Conservation (phyloP, 2,113 vertebrate genomes). For the Corythornis madagascariensis region DNA sequence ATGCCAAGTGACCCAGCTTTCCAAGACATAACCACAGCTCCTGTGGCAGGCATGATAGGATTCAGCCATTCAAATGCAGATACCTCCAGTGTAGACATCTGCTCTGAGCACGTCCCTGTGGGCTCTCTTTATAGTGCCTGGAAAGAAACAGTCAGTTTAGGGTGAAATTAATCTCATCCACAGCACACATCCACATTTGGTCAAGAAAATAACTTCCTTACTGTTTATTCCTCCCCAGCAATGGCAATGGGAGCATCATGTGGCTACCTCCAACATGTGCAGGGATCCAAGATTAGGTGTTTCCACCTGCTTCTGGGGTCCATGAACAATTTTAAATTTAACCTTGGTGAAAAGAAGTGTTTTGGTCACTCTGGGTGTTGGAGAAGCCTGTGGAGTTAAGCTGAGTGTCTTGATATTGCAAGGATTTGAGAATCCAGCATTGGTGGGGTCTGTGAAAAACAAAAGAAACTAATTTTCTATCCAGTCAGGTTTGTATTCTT, state of each 20-base stretch:
- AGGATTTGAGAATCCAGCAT: background rate
- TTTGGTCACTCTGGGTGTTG: background rate
- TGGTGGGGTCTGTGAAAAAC: background rate
- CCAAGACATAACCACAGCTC: background rate
- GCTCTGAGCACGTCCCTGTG: background rate
- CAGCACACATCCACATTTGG: background rate
- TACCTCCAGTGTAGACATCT: background rate
- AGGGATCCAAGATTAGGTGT: background rate
- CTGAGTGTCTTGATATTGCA: background rate
- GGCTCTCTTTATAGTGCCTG: background rate
- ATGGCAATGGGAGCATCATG: background rate
- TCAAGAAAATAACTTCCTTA: background rate
- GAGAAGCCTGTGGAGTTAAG: background rate
- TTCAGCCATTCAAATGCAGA: background rate
- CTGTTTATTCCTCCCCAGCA: background rate
- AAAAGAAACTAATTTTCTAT: background rate
- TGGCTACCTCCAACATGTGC: background rate
- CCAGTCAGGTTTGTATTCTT: background rate
- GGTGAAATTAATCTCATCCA: background rate
- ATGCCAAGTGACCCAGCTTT: background rate
- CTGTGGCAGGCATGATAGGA: background rate
- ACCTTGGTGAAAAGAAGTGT: background rate
- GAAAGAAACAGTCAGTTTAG: background rate
- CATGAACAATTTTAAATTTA: background rate
- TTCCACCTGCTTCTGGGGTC: background rate